Base-by-base conservation (phyloP, 2,888 invertebrate species). In the Labia minor region DNA sequence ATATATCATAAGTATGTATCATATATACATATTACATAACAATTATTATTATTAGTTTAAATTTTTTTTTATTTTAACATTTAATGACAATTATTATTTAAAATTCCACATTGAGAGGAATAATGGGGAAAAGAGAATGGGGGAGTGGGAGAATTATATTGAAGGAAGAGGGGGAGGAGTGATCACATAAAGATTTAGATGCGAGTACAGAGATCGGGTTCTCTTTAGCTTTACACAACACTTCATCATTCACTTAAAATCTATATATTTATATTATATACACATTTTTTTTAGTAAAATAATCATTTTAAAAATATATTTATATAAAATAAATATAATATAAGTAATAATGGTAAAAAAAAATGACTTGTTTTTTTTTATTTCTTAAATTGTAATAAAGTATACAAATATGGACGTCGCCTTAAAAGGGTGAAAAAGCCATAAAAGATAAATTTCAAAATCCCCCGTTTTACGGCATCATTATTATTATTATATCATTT, bases 171-270 rank as follows among this genome's bases (percentile, higher is more conserved):
- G 49, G 49, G 4, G 2, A 49, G 49, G 16, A 49, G 49, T 49
- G 49, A 49, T 49, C 49, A 49, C 49, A 49, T 10, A n/a, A n/a
- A n/a, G n/a, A n/a, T n/a, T n/a, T n/a, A 49, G 49, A 49, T 49
- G 49, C 49, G 49, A 49, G 49, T 14, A 49, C 49, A 11, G 49
- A 49, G 49, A 49, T 49, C 49, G 49, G n/a, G 14, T 14, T 49
- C 49, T 11, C 16, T n/a, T n/a, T n/a, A 49, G 49, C 49, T 49
- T 49, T n/a, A n/a, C n/a, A n/a, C 49, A n/a, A 11, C 16, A 49
- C 3, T n/a, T 33, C 33, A 33, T 33, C 2, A 49, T 49, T 49
- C 2, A 26, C 8, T 8, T 26, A 26, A 49, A 8, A 49, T 49
- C 14, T 49, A 49, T 49, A 49, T 49, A 49, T 49, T 49, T 49